phyloP scores from a whole-genome alignment of 2,113 vertebrate species.

The Vulpes ferrilata region DNA sequence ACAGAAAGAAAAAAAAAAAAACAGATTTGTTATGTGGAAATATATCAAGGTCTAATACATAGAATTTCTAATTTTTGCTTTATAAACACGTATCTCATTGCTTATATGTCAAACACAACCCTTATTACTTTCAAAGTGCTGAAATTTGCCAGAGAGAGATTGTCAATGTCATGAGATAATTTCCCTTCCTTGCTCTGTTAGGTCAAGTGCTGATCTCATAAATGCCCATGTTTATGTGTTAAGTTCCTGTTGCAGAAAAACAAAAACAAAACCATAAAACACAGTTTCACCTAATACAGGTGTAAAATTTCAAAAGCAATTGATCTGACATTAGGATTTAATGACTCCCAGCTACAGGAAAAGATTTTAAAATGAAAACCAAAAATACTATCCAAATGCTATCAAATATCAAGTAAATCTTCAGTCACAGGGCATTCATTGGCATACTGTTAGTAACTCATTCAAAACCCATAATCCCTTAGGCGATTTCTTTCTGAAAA shows the following conservation, averaged over 20 bases:
- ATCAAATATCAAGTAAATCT: slow-evolving; percentile 83
- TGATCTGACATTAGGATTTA: slow-evolving; percentile 58
- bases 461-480: slow-evolving; percentile 81
- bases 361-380: slow-evolving; percentile 80
- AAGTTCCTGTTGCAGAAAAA: slow-evolving; percentile 41
- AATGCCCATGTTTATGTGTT: background rate
- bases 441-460: slow-evolving; percentile 83
- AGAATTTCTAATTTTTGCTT: background rate
- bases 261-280: slow-evolving; percentile 18
- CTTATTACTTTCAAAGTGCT: background rate
- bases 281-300: background rate
- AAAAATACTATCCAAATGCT: slow-evolving; percentile 74
- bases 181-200: background rate
- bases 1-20: background rate
- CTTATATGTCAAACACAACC: background rate
- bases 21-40: background rate
- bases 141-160: background rate
- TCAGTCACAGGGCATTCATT: slow-evolving; percentile 75
- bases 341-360: slow-evolving; percentile 60
- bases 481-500: slow-evolving; percentile 81
- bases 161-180: background rate
- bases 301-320: slow-evolving; percentile 29
- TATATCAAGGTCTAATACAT: background rate
- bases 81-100: background rate
- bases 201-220: background rate